Evolutionary conservation across 2,797 vertebrate genomes (phyloP).

Genomic region (Gallinago solitaria): DNA sequence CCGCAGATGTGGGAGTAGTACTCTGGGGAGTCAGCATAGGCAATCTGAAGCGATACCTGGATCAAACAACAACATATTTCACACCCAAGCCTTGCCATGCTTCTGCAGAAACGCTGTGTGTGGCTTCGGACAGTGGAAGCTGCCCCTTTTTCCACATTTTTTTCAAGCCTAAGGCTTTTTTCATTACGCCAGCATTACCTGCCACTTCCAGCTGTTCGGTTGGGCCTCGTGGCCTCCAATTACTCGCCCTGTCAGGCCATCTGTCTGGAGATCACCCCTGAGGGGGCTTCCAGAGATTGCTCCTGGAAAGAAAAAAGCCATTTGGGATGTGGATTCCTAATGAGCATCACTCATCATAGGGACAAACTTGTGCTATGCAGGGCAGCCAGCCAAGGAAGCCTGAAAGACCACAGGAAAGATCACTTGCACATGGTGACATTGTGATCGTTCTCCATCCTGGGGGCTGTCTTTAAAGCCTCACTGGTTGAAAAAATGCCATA

Average conservation of each 20-base stretch:
- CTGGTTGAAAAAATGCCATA: background rate
- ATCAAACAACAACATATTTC: background rate
- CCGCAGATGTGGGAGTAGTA: background rate
- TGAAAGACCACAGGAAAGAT: background rate
- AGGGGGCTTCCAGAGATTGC: background rate
- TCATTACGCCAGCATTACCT: background rate
- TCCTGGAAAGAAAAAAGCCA: background rate
- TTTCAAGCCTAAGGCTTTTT: background rate
- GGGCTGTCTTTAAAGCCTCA: background rate
- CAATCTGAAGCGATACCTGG: background rate
- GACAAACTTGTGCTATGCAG: background rate
- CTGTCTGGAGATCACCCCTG: background rate
- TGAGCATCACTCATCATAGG: background rate
- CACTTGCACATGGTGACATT: background rate
- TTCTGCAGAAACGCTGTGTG: background rate
- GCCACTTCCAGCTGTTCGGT: conserved; percentile 29
- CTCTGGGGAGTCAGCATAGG: rapidly evolving
- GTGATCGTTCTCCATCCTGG: background rate
- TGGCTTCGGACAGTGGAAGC: background rate
- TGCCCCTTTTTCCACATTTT: background rate
- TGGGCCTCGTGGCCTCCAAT: background rate
- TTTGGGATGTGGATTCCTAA: background rate
- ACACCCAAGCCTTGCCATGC: background rate
- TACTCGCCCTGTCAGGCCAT: background rate
- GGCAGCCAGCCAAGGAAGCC: background rate